phyloP scores from a whole-genome alignment of 2,797 vertebrate genomes.

The Lutjanus campechanus region DNA sequence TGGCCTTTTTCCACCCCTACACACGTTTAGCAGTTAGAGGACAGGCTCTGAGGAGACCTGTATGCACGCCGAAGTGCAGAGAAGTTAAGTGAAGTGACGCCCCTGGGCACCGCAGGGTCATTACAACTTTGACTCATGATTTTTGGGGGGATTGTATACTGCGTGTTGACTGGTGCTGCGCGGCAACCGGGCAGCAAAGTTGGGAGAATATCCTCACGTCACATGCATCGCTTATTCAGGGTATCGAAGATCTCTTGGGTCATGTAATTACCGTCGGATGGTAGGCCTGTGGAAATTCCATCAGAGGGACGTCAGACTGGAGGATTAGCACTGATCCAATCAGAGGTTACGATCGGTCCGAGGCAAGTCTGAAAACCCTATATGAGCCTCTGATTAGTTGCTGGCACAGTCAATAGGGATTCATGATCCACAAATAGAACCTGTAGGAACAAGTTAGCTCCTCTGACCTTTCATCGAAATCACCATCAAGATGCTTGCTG shows the following conservation, averaged over 20 bases:
- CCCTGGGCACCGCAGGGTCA: constrained; percentile 22
- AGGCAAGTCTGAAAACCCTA: constrained; percentile 60
- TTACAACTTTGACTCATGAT: constrained; percentile 14
- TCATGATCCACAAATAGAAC: constrained; percentile 70
- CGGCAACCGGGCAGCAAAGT: constrained; percentile 34
- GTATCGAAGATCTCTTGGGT: constrained; percentile 61
- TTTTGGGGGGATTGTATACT: constrained; percentile 5
- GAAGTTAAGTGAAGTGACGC: constrained; percentile 39
- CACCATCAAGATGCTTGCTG: constrained; percentile 38
- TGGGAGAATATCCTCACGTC: constrained; percentile 33
- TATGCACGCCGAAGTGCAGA: constrained; percentile 28
- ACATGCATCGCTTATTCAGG: constrained; percentile 44
- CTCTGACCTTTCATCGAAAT: constrained; percentile 66
- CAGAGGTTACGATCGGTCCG: constrained; percentile 58
- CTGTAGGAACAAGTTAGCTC: constrained; percentile 62
- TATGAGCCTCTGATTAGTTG: constrained; percentile 72
- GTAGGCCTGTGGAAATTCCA: constrained; percentile 71
- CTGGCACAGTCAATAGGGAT: constrained; percentile 65
- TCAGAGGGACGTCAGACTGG: constrained; percentile 54
- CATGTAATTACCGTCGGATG: constrained; percentile 60
- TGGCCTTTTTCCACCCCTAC: constrained; percentile 75
- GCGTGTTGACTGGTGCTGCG: constrained; percentile 34
- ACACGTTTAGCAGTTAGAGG: constrained; percentile 64
- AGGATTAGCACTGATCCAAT: constrained; percentile 73
- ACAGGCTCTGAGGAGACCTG: constrained; percentile 46